Evolutionary conservation across 2,797 vertebrate genomes (phyloP), one percentile per base, ranked within the genome.

Genomic region (Prunella strophiata): DNA sequence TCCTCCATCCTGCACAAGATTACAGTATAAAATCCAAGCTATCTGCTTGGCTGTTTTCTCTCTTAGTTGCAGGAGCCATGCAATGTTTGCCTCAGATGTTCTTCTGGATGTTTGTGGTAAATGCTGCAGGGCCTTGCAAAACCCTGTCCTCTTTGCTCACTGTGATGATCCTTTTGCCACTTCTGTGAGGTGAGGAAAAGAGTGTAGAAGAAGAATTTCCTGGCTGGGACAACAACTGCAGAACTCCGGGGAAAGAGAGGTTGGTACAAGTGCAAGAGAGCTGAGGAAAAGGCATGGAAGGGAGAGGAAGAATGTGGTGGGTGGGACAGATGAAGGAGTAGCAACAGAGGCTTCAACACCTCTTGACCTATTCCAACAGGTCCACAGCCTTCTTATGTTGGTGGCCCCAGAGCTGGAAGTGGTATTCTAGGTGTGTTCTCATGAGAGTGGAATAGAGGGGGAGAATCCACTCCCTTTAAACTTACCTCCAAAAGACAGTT

Each of bases 91-190:
- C 38, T 57, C 40, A 50, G 50, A 45, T 1, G 1, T 52, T 26
- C 7, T 82, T 59, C 50, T 67, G 61, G 26, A 48, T 68, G 16
- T 11, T 30, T 14, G 5, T 16, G 19, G 36, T 30, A 50, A 76
- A 34, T 0, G 0, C 25, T 16, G 2, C 5, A 21, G 38, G 16
- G 27, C 36, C 18, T 43, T 36, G 40, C 3, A 29, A 84, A 59
- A 45, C 19, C 18, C 7, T 29, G 30, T 45, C 16, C 63, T 20
- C 47, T 76, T 58, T 45, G 25, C 16, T 85, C 16, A 11, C 29
- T 1, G 1, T 23, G 40, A 26, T 50, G 61, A 42, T 68, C 36
- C 11, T 65, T 65, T 58, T 50, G 16, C n/a, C 29, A 4, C 19
- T 55, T 57, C 71, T 65, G 47, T 45, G 43, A 29, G 32, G 30